A percentile compares a stretch with the other conserved stretches of the same genome.
Evolutionary conservation across 2,888 invertebrate genomes (phyloP).

Genomic region (Eupelmus urozonus): DNA sequence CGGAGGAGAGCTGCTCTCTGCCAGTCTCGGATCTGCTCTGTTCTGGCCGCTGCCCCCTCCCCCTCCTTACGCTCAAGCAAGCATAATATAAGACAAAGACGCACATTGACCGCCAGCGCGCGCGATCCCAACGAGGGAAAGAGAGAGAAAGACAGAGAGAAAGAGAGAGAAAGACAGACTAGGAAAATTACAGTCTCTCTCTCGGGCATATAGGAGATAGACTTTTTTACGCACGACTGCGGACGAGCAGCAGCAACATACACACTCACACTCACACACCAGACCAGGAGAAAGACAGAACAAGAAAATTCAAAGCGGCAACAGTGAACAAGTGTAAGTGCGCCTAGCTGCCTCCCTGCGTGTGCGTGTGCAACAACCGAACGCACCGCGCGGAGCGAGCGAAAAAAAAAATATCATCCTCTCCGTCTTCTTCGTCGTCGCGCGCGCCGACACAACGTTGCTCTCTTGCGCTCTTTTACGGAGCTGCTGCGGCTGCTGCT

Average conservation of each 20-base stretch:
- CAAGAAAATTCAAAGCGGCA: not conserved
- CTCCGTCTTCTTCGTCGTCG: not conserved
- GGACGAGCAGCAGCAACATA: not conserved
- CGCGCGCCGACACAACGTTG: slow-evolving; percentile 11
- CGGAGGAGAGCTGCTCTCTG: no score
- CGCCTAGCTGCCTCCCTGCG: not conserved
- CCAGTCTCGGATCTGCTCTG: no score
- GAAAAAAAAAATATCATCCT: not conserved
- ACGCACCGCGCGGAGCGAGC: not conserved
- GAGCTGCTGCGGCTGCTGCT: no score
- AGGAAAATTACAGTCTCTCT: not conserved
- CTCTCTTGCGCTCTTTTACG: slow-evolving; percentile 31
- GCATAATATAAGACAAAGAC: slow-evolving; percentile 7
- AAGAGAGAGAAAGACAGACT: not conserved
- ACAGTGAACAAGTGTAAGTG: not conserved
- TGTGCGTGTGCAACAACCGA: not conserved
- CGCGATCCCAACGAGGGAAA: not conserved
- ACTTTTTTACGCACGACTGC: not conserved
- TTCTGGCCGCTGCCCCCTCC: no score
- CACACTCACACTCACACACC: not conserved
- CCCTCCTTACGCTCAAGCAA: no score
- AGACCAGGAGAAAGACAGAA: not conserved
- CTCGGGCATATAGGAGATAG: not conserved
- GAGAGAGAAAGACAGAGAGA: slow-evolving; percentile 1
- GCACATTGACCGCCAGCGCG: not conserved